Evolutionary conservation across 92 coral and sea anemone species (phyloP), one percentile per base, ranked within the genome.

Genomic region (Plumapathes pennacea): DNA sequence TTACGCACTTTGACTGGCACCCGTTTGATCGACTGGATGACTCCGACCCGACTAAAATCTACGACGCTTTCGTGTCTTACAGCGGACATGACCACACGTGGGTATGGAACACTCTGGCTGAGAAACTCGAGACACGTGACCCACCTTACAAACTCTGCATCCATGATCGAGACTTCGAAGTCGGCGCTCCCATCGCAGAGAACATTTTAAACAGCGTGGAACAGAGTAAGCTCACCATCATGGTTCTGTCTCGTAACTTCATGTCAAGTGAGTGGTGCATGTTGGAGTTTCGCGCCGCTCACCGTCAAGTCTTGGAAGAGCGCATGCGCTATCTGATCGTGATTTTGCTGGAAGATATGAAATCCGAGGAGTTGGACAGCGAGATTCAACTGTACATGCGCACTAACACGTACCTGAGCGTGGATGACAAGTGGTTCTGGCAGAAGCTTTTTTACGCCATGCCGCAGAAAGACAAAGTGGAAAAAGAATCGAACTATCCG

Each of bases 281-380:
- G 90, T 20, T 74, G 47, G 96, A 88, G 51, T 88, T 88, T 40
- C 83, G 91, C 13, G 90, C 96, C 4, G 91, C 96, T 0, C 96
- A 88, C 32, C 96, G 63, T 18, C 78, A 68, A 50, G 90, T 64
- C 20, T 56, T 88, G 4, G 62, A 79, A 60, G 90, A 76, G 31
- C 90, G 78, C 31, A 69, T 53, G 7, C 78, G 74, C 55, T 84
- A 84, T 37, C 51, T 88, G 18, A 88, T 88, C 6, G 58, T 88
- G 17, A 80, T 88, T 30, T 43, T 88, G 19, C 74, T 88, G 49
- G 90, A 88, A 34, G 96, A 85, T 36, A 74, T 84, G 21, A 55
- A 72, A 61, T 10, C 74, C 25, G 57, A 49, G 2, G 64, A 50
- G 12, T 62, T 88, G 15, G 91, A 88, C 43, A 76, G 71, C 42